Evolutionary conservation across 2,797 vertebrate genomes (phyloP), one percentile per base, ranked within the genome.

Genomic region (Sebastes goodei): DNA sequence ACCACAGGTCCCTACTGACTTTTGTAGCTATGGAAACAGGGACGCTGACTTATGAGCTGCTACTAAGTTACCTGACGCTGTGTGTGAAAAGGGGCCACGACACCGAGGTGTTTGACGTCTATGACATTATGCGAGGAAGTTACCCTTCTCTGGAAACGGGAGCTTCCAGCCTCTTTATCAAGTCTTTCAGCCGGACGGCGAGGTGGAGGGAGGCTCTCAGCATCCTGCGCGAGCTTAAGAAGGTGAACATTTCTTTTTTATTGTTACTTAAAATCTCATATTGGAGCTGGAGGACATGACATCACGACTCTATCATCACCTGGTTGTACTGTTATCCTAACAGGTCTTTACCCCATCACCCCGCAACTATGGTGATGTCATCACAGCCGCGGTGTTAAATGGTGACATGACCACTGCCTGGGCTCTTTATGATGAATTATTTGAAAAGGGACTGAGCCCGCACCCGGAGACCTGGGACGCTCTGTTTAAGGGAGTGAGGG

Each of bases 111-210:
- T 29, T 77, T 33, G 98, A 99, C 14, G 52, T 98, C 9, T 97
- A 97, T 63, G 95, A 96, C 62, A 97, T 99, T 38, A 96, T 99
- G 97, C 97, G 88, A 78, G 77, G 11, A 25, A 96, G 89, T 81
- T 99, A 97, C 87, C 96, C 93, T 35, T 67, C 76, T 55, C 93
- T 99, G 80, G 99, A 99, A 35, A 87, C 93, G 0, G 95, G 96
- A 21, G 97, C 96, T 21, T 96, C 93, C 71, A 95, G n/a, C 60
- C 96, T 99, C 86, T 90, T 99, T 10, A 96, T 99, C 79, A 97
- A 89, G 81, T 96, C 96, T 6, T 94, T 99, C 81, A 94, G 95
- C 80, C 89, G 88, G 65, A 97, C 98, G 1, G 90, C 91, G 23
- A 95, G 94, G 25, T 99, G 98, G 98, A 96, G 82, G 83, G 96